Percentiles rank a stretch among this genome's conserved stretches.
Evolutionary conservation across 2,797 vertebrate species (phyloP).

Genomic region (Schizothorax lantsangensis): DNA sequence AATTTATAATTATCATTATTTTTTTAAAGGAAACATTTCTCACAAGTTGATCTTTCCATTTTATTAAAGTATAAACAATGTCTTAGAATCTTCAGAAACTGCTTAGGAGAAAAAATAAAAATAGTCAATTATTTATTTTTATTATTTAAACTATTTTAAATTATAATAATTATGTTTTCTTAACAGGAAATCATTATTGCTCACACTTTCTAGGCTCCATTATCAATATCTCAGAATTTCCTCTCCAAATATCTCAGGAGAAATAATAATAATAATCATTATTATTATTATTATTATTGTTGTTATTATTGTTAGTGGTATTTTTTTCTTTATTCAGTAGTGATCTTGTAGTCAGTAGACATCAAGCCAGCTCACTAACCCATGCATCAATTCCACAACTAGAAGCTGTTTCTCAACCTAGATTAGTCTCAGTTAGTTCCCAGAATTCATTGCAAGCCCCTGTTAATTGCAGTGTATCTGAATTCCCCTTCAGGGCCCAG

Average conservation of each 20-base stretch:
- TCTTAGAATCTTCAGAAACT: neutral
- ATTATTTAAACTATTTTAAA: neutral
- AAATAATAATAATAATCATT: no score
- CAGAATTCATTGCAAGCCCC: neutral
- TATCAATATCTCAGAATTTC: neutral
- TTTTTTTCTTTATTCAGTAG: no score
- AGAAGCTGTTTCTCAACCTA: neutral
- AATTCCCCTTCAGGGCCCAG: neutral
- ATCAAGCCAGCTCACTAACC: no score
- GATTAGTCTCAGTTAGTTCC: neutral
- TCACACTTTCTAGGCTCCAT: neutral
- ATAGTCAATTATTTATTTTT: neutral
- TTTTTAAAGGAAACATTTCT: no score
- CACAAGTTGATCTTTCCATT: neutral
- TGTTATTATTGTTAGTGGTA: no score
- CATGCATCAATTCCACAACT: neutral
- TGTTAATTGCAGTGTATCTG: no score
- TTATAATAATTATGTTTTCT: neutral
- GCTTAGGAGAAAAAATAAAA: neutral
- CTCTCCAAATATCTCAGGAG: neutral
- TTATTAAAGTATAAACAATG: neutral
- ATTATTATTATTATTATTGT: no score
- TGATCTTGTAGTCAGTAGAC: no score
- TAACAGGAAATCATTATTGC: neutral
- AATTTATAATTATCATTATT: no score